These are phyloP conservation scores for Pammene aurita DNA, from an alignment of 2,888 invertebrate genomes.

Conservation along the genomic window DNA sequence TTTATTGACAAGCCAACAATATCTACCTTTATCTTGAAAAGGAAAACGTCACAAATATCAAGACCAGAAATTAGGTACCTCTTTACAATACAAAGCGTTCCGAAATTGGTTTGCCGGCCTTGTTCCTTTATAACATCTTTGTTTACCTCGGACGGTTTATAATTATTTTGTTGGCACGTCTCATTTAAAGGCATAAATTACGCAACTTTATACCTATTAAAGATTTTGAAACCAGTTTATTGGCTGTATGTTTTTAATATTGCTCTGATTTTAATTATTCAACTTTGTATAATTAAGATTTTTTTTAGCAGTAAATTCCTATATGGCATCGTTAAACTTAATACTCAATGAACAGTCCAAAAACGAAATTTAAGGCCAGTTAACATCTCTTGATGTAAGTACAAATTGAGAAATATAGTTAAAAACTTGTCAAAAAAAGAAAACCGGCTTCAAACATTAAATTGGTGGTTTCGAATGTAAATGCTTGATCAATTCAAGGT, in stretches of 20 bases:
- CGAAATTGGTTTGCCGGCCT: constrained; percentile 20
- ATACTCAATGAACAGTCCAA: neutral
- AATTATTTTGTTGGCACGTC: constrained; percentile 33
- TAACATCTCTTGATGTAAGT: no score
- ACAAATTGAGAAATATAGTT: no score
- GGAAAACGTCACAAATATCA: no score
- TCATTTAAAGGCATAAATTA: constrained; percentile 16
- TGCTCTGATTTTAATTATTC: neutral
- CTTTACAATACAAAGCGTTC: constrained; percentile 15
- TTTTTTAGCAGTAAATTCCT: neutral
- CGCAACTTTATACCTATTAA: constrained; percentile 6
- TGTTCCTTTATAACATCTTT: constrained; percentile 22
- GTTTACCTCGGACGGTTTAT: constrained; percentile 30
- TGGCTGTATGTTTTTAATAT: constrained; percentile 9
- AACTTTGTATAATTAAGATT: neutral
- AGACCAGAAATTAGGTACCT: constrained; percentile 3
- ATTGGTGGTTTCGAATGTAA: no score
- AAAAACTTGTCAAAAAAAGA: no score
- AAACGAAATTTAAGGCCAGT: neutral
- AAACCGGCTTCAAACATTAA: no score
- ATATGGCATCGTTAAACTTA: neutral
- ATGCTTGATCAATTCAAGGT: no score
- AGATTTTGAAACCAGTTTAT: constrained; percentile 14
- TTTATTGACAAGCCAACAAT: no score
- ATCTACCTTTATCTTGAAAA: no score